Conservation (phyloP, 2,113 vertebrate species). For the Eulacestoma nigropectus region DNA sequence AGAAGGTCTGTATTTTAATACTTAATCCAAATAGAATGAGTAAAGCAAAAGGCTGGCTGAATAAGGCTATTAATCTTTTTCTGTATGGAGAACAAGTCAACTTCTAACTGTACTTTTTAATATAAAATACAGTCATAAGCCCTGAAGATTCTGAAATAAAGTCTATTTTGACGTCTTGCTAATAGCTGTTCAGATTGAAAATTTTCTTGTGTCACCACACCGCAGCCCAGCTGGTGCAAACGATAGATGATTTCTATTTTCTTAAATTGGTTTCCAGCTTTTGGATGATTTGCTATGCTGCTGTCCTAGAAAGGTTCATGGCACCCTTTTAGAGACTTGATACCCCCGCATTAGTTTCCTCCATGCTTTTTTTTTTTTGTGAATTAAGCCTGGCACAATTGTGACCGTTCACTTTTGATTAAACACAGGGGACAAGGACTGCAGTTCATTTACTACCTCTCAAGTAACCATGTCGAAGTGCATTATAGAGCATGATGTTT, state of each 20-base stretch:
- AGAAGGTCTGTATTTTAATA: not conserved
- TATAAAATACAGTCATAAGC: not conserved
- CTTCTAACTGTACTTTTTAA: slow-evolving; percentile 18
- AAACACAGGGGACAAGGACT: slow-evolving; percentile 17
- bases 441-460: slow-evolving; percentile 58
- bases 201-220: not conserved
- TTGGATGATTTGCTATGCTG: not conserved
- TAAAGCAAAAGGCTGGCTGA: not conserved
- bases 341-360: slow-evolving; percentile 36
- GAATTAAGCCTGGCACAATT: slow-evolving; percentile 55
- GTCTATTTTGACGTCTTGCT: not conserved
- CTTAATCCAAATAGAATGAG: not conserved
- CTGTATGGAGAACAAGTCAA: slow-evolving; percentile 14
- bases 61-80: not conserved
- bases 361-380: not conserved
- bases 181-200: slow-evolving; percentile 2
- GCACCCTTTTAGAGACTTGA: not conserved
- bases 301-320: not conserved
- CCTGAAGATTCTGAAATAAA: slow-evolving; percentile 30
- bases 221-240: not conserved
- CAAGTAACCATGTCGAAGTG: slow-evolving; percentile 44
- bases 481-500: slow-evolving; percentile 55
- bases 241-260: not conserved
- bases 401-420: slow-evolving; percentile 42
- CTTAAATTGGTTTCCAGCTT: slow-evolving; percentile 23